These are phyloP conservation scores for Mythimna impura DNA, from an alignment of 2,888 invertebrate genomes.

Conservation along the genomic window DNA sequence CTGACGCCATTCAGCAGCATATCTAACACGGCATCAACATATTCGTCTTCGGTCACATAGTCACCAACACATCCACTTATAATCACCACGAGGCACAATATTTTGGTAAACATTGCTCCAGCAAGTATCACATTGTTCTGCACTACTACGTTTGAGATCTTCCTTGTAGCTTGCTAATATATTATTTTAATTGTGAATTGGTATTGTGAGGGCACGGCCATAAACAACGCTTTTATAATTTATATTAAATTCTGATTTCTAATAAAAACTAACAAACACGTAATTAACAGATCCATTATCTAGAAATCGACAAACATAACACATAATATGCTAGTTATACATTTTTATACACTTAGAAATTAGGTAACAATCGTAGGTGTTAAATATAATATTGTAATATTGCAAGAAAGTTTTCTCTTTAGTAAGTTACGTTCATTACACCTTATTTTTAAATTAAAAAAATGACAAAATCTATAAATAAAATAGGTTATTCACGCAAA, in stretches of 20 bases:
- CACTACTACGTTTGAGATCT: constrained; percentile 13
- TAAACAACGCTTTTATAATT: background rate
- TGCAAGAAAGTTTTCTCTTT: no score
- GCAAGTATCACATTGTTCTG: constrained; percentile 31
- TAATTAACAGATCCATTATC: no score
- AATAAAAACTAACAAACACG: background rate
- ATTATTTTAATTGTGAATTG: constrained; percentile 17
- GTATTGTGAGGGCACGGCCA: constrained; percentile 16
- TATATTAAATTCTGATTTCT: background rate
- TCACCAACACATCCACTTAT: constrained; percentile 36
- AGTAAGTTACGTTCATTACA: no score
- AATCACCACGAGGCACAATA: constrained; percentile 51
- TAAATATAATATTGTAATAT: no score
- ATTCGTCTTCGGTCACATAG: constrained; percentile 59
- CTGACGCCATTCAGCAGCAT: constrained; percentile 72
- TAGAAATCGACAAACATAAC: no score
- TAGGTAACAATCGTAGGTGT: no score
- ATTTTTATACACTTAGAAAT: no score
- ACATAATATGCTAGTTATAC: no score
- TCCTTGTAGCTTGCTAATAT: constrained; percentile 23
- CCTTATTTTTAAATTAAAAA: no score
- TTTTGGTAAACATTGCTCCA: constrained; percentile 55
- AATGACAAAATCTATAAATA: no score
- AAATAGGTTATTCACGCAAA: no score
- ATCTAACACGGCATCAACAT: constrained; percentile 71